Evolutionary conservation across 1,140 invertebrate species (phyloP).

Genomic region (Diploscapter pachys): DNA sequence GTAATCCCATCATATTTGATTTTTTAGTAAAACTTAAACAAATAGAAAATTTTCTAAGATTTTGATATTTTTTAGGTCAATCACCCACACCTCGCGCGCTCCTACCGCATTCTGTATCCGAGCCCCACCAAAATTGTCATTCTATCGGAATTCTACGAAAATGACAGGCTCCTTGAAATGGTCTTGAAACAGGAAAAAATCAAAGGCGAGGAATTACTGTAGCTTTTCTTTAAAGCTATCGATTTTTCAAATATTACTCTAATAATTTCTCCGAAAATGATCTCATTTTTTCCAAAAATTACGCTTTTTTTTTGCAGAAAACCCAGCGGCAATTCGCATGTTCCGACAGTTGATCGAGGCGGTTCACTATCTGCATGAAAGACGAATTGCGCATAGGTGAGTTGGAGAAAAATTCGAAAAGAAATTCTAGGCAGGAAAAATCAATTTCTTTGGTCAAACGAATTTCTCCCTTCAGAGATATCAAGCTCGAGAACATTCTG

Average conservation of each 20-base stretch:
- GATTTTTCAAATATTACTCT: neutral
- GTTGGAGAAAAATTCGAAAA: neutral
- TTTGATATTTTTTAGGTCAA: too few species aligned
- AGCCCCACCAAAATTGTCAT: slow-evolving; percentile 19
- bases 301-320: slow-evolving; percentile 4
- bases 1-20: too few species aligned
- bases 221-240: neutral
- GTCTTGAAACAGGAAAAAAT: slow-evolving; percentile 17
- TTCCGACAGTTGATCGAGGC: slow-evolving; percentile 38
- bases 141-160: slow-evolving; percentile 22
- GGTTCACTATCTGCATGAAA: slow-evolving; percentile 32
- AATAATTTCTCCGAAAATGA: neutral
- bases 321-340: slow-evolving; percentile 5
- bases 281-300: neutral
- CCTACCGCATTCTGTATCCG: slow-evolving; percentile 6
- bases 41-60: too few species aligned
- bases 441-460: neutral
- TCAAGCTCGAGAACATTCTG: slow-evolving; percentile 38
- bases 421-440: neutral
- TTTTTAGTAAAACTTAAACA: too few species aligned
- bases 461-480: slow-evolving; percentile 6
- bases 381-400: slow-evolving; percentile 24
- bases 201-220: neutral
- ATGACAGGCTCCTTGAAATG: slow-evolving; percentile 17
- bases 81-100: slow-evolving; percentile 22